These are phyloP conservation scores for Lepidurus apus DNA, from an alignment of 1,140 invertebrate species.

Conservation along the genomic window DNA sequence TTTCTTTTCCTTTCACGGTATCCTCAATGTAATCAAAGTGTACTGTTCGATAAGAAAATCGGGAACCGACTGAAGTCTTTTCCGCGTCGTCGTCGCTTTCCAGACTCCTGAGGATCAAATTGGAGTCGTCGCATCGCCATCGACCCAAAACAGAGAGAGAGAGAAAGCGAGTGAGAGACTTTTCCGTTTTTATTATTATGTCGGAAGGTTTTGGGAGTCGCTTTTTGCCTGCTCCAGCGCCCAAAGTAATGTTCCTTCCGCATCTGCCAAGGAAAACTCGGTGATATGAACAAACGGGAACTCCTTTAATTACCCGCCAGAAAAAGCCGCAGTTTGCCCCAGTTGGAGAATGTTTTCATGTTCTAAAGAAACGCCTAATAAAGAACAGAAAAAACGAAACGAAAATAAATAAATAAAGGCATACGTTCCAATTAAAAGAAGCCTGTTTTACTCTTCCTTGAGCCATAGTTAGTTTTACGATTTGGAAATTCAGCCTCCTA, in stretches of 20 bases:
- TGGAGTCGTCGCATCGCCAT: constrained; percentile 17
- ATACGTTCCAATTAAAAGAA: too few relatives aligned
- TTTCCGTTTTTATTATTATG: not conserved
- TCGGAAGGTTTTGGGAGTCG: not conserved
- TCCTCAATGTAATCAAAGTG: not conserved
- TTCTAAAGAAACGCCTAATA: too few relatives aligned
- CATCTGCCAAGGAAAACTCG: not conserved
- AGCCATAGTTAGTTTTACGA: too few relatives aligned
- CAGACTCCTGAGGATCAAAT: constrained; percentile 8
- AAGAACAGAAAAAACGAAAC: too few relatives aligned
- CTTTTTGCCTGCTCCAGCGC: not conserved
- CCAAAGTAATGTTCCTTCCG: not conserved
- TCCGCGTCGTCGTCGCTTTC: not conserved
- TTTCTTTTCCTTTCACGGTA: not conserved
- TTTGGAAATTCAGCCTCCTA: too few relatives aligned
- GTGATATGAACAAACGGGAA: not conserved
- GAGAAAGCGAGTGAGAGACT: not conserved
- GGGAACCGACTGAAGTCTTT: not conserved
- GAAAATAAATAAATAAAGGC: too few relatives aligned
- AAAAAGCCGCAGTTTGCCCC: not conserved
- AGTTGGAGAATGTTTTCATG: too few relatives aligned
- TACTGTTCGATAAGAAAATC: not conserved
- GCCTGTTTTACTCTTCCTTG: too few relatives aligned
- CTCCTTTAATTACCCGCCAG: not conserved
- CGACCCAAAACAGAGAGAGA: constrained; percentile 6